Conservation (phyloP, 1,140 invertebrate genomes). For the Hylaeus anthracinus region DNA sequence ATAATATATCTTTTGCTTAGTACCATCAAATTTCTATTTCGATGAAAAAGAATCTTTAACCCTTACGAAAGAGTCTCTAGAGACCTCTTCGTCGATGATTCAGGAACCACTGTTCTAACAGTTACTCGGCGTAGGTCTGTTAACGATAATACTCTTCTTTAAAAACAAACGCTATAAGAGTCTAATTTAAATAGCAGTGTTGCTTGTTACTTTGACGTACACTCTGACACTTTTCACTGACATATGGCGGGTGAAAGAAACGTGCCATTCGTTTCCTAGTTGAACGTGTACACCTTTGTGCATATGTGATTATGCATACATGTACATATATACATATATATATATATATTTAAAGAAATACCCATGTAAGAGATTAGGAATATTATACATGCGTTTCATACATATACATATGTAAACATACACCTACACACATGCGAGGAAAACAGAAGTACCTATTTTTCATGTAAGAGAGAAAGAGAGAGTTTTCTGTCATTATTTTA, state of each 20-base stretch:
- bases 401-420: slow-evolving; percentile 64
- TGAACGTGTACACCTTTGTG: slow-evolving; percentile 36
- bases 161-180: slow-evolving; percentile 13
- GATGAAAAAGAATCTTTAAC: neutral
- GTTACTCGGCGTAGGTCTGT: slow-evolving; percentile 13
- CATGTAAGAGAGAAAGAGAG: slow-evolving; percentile 74
- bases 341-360: slow-evolving; percentile 52
- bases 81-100: neutral
- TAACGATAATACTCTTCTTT: slow-evolving; percentile 49
- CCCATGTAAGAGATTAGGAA: slow-evolving; percentile 37
- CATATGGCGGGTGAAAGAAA: slow-evolving; percentile 18
- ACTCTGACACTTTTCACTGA: slow-evolving; percentile 15
- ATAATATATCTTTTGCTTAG: neutral
- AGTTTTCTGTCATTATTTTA: slow-evolving; percentile 76
- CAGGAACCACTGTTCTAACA: slow-evolving; percentile 3
- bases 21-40: neutral
- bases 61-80: neutral
- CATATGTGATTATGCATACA: slow-evolving; percentile 40
- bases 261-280: slow-evolving; percentile 50
- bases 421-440: slow-evolving; percentile 53
- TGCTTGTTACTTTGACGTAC: slow-evolving; percentile 35
- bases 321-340: slow-evolving; percentile 50
- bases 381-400: slow-evolving; percentile 56
- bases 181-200: slow-evolving; percentile 40
- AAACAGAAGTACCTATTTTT: slow-evolving; percentile 74